Conservation (phyloP, 2,797 vertebrate species). For the Onychomys leucogaster region DNA sequence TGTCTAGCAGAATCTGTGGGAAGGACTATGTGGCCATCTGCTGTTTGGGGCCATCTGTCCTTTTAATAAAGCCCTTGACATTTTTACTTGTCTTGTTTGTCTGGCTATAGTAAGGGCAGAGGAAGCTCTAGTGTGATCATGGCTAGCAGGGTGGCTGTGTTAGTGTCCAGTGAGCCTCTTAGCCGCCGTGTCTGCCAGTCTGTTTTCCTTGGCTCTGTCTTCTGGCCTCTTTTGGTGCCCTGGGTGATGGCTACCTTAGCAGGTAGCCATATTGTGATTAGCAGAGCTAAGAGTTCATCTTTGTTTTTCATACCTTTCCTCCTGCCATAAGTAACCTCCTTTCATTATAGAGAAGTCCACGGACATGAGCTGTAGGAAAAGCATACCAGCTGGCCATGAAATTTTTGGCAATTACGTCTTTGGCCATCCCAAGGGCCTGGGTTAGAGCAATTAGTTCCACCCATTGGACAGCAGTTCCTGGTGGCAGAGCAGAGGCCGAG, state of each 20-base stretch:
- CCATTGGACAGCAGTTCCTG: not conserved
- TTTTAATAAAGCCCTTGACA: not conserved
- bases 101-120: not conserved
- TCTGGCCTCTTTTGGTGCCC: not conserved
- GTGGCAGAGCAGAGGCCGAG: not conserved
- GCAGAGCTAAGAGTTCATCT: not conserved
- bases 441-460: not conserved
- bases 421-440: not conserved
- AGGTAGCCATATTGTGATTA: not conserved
- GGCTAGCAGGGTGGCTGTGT: not conserved
- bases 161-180: not conserved
- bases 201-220: not conserved
- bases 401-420: not conserved
- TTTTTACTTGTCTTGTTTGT: not conserved
- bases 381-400: not conserved
- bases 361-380: not conserved
- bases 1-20: not conserved
- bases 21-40: not conserved
- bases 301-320: not conserved
- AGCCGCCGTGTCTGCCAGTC: not conserved
- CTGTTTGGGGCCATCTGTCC: not conserved
- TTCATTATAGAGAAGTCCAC: not conserved
- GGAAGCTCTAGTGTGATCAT: not conserved
- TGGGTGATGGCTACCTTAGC: too few relatives aligned
- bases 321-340: not conserved